Evolutionary conservation across 2,797 vertebrate species (phyloP).

Genomic region (Pangasius djambal): DNA sequence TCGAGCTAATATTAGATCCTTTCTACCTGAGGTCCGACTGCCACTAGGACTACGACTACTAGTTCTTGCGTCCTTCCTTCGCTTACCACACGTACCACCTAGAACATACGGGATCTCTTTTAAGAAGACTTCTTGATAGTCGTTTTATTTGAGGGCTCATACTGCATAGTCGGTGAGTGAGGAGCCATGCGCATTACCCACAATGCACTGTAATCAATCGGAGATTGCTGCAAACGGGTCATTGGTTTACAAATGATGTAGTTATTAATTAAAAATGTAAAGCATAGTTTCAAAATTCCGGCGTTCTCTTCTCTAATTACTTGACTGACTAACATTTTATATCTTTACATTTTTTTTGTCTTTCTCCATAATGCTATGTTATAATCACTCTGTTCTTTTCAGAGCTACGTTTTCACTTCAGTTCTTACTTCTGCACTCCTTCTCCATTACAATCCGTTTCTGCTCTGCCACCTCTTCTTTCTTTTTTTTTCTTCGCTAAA

Average conservation of each 20-base stretch:
- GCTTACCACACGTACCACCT: not conserved
- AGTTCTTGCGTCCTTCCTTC: not conserved
- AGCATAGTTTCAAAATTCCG: not conserved
- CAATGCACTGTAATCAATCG: not conserved
- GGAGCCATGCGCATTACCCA: not conserved
- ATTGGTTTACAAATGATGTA: not conserved
- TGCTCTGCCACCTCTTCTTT: constrained; percentile 37
- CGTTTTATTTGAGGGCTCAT: not conserved
- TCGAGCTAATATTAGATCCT: not conserved
- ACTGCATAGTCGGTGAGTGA: not conserved
- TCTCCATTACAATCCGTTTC: constrained; percentile 28
- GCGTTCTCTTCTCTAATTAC: not conserved
- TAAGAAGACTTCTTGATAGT: not conserved
- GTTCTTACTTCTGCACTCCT: not conserved
- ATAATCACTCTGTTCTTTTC: not conserved
- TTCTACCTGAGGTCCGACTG: not conserved
- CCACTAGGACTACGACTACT: not conserved
- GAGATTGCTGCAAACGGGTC: not conserved
- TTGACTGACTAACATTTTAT: not conserved
- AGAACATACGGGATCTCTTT: not conserved
- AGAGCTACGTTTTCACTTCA: not conserved
- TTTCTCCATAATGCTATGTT: not conserved
- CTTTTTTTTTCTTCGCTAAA: constrained; percentile 37
- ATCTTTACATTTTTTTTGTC: not conserved
- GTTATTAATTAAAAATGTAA: not conserved